Conservation (phyloP, 1,140 invertebrate species). For the Probaryconus sp. region DNA sequence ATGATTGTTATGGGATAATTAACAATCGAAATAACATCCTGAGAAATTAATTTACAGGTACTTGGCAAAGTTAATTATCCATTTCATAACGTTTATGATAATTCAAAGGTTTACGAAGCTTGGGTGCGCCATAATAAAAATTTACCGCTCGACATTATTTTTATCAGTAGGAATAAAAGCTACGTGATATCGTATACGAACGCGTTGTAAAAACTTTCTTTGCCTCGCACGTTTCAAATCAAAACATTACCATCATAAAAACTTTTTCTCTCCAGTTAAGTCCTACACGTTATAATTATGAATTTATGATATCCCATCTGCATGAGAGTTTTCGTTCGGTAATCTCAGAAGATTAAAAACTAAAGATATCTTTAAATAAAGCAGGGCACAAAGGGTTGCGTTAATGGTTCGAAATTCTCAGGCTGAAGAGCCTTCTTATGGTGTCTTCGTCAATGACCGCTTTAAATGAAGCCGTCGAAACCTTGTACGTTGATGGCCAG, state of each 20-base stretch:
- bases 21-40: no score
- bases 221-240: conserved; percentile 5
- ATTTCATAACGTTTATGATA: conserved; percentile 6
- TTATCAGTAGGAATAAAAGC: not conserved
- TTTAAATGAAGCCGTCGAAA: conserved; percentile 30
- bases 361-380: conserved; percentile 15
- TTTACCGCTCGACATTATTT: conserved; percentile 6
- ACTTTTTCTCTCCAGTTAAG: not conserved
- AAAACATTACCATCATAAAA: conserved; percentile 23
- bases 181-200: conserved; percentile 2
- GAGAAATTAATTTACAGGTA: not conserved
- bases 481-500: conserved; percentile 39
- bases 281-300: conserved; percentile 7
- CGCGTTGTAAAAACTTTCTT: conserved; percentile 11
- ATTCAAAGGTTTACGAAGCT: not conserved
- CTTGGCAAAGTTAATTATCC: conserved; percentile 8
- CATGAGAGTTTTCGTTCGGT: conserved; percentile 27
- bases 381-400: conserved; percentile 22
- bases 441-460: conserved; percentile 44
- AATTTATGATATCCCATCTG: not conserved
- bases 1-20: no score
- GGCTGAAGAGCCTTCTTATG: conserved; percentile 30
- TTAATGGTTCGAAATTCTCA: conserved; percentile 17
- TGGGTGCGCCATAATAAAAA: conserved; percentile 4
- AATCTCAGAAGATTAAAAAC: conserved; percentile 39